phyloP scores from a whole-genome alignment of 2,888 invertebrate genomes.

The Thera obeliscata region DNA sequence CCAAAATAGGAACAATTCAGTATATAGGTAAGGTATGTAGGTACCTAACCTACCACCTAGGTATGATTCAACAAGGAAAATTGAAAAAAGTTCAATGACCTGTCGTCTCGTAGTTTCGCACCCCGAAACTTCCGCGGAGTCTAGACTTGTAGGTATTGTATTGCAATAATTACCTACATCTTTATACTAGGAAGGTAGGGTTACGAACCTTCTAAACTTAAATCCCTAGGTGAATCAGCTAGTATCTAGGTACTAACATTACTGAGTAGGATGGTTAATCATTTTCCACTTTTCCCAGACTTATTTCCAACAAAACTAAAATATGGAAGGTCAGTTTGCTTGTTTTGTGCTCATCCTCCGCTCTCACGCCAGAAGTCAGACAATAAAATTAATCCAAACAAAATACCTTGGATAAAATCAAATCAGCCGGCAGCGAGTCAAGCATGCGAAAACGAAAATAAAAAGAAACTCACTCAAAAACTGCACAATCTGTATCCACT shows the following conservation, averaged over 20 bases:
- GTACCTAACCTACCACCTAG: not conserved
- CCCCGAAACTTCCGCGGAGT: not conserved
- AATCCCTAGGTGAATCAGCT: no score
- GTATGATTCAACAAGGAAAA: not conserved
- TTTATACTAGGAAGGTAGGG: no score
- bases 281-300: no score
- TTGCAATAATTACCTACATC: no score
- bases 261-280: no score
- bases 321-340: not conserved
- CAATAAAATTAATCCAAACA: slow-evolving; percentile 34
- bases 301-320: not conserved
- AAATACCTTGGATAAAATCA: slow-evolving; percentile 59
- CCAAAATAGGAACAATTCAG: no score
- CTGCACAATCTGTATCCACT: slow-evolving; percentile 53
- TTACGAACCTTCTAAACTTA: no score
- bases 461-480: slow-evolving; percentile 71
- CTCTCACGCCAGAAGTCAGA: slow-evolving; percentile 16
- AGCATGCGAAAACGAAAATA: slow-evolving; percentile 68
- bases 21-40: not conserved
- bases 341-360: slow-evolving; percentile 5
- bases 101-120: not conserved
- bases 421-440: slow-evolving; percentile 65
- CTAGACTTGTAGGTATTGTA: not conserved
- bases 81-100: not conserved
- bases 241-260: no score